Evolutionary conservation across 2,888 invertebrate species (phyloP).

Genomic region (Pherbina coryleti): DNA sequence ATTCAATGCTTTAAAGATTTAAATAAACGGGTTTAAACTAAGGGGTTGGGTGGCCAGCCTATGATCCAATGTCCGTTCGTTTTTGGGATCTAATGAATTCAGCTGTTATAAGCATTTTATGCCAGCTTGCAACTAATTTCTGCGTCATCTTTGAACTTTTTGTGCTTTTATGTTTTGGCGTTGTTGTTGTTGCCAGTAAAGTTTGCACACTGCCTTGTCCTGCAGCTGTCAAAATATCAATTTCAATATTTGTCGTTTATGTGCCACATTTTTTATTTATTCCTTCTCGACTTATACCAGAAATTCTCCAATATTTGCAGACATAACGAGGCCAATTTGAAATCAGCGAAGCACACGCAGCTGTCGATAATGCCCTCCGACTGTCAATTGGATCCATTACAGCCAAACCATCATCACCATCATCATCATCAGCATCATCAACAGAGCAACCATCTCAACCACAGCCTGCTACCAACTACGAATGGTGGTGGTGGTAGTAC

Average conservation of each 20-base stretch:
- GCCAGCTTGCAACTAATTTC: conserved; percentile 6
- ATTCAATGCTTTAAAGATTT: background rate
- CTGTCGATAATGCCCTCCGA: conserved; percentile 67
- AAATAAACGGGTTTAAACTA: background rate
- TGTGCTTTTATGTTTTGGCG: background rate
- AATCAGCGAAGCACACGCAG: conserved; percentile 70
- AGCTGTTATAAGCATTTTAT: background rate
- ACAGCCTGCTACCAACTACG: conserved; percentile 64
- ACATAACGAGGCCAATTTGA: conserved; percentile 68
- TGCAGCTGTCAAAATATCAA: conserved; percentile 37
- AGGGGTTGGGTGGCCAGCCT: too few relatives aligned
- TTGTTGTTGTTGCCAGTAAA: background rate
- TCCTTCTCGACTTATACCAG: background rate
- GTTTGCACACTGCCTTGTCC: background rate
- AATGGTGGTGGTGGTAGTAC: conserved; percentile 57
- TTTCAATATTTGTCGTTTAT: conserved; percentile 28
- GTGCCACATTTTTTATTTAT: background rate
- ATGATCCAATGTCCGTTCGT: too few relatives aligned
- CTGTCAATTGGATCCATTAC: conserved; percentile 69
- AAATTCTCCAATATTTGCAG: conserved; percentile 54
- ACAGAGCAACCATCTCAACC: conserved; percentile 48
- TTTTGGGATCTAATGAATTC: too few relatives aligned
- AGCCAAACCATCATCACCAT: conserved; percentile 61
- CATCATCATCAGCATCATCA: conserved; percentile 58
- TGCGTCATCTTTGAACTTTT: background rate